Base-by-base conservation (phyloP, 2,888 invertebrate species). In the Crossocerus cetratus region DNA sequence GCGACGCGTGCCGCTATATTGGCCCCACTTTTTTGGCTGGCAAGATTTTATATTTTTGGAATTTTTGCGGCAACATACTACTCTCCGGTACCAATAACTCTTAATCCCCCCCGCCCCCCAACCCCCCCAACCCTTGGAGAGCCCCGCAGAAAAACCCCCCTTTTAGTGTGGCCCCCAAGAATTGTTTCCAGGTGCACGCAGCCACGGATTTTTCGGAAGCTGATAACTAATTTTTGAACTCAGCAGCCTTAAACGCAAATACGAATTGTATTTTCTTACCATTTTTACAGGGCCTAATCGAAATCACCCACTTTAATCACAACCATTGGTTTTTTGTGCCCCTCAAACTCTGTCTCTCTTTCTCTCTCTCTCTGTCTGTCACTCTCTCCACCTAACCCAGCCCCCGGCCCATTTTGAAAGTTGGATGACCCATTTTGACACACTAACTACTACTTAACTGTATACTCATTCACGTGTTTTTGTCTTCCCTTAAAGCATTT, bases 41-140 rank as follows among this genome's bases (percentile, higher is more conserved):
- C 88, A 85, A 86, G 77, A 88, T 90, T 90, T 90, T 90, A 90
- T 90, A 90, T 90, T 90, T 90, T 90, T 90, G 90, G 90, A 88
- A 86, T 89, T 88, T 89, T 89, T 87, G 86, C 83, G 83, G 74
- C 83, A 76, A 79, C 70, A 32, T 32, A 32, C 32, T 81, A 78
- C 78, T 72, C 59, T 72, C 78, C 75, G 53, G 43, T 54, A 42
- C 62, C 49, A 32, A 32, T 49, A 1, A 21, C 45, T 54, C 54
- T 32, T 54, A 5, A 21, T 20, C 53, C 22, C 13, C 22, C 45
- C 11, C 45, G 21, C 32, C 57, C 57, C 56, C 63, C 1, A 20
- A 45, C 18, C 5, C 45, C 13, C 43, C n/a, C 57, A 8, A 3
- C 16, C 54, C n/a, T 4, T 2, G 23, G 11, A 54, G 54, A 45